Evolutionary conservation across 2,113 vertebrate species (phyloP).

Genomic region (Albula goreensis): DNA sequence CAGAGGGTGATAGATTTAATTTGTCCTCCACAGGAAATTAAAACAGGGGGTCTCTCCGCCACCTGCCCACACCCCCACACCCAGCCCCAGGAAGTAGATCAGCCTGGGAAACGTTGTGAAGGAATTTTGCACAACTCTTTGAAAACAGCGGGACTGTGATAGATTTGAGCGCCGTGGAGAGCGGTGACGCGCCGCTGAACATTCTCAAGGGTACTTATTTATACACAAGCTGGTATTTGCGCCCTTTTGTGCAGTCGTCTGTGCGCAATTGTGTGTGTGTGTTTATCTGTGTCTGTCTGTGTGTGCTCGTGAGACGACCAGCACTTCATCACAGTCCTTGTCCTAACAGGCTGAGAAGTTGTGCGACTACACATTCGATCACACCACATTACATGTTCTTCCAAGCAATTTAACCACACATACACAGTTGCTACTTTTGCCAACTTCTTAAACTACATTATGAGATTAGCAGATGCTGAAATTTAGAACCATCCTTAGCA

Average conservation of each 20-base stretch:
- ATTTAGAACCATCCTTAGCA: no score
- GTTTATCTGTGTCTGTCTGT: neutral
- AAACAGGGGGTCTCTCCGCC: constrained; percentile 17
- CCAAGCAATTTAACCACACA: neutral
- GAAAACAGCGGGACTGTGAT: neutral
- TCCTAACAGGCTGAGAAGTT: no score
- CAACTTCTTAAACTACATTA: neutral
- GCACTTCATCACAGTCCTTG: no score
- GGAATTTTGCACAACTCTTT: neutral
- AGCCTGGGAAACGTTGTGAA: neutral
- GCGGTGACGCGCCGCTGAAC: neutral
- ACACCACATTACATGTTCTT: no score
- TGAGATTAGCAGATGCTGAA: neutral
- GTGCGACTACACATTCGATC: no score
- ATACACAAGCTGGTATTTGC: neutral
- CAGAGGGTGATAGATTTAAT: constrained; percentile 37
- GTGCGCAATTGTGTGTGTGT: neutral
- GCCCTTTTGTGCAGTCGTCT: neutral
- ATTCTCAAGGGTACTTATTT: neutral
- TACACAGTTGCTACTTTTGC: neutral
- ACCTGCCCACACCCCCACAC: neutral
- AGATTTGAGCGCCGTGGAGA: neutral
- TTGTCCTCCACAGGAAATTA: constrained; percentile 47
- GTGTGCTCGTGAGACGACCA: neutral
- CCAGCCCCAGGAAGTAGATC: neutral